Base-by-base conservation (phyloP, 2,797 vertebrate species). In the Lagocephalus sceleratus region DNA sequence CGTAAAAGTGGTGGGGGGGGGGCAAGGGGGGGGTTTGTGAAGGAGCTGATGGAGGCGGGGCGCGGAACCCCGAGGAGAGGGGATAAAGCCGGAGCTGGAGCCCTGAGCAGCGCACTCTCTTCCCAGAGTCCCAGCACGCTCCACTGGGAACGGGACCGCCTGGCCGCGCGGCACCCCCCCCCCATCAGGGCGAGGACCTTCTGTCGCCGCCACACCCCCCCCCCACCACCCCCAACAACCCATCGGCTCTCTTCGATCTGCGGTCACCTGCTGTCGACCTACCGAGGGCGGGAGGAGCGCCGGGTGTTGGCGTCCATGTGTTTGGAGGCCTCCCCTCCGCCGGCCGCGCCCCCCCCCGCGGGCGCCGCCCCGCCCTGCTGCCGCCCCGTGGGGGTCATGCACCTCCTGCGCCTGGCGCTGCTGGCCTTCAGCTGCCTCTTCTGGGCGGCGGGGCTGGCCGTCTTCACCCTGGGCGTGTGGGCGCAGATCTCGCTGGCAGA, bases 381-480 rank as follows among this genome's bases (percentile, higher is more conserved):
- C 67, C 82, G 60, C 57, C 61, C 74, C 0, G 76, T 85, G 50
- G 89, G 86, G 63, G 75, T 87, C 72, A 94, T 95, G 94, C 89
- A 91, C 44, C 62, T 94, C 20, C 86, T 97, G 26, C 94, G 94
- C 42, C 79, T 95, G 47, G 90, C 82, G 11, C 91, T 96, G 45
- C 84, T 96, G 67, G 89, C 90, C 52, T 97, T 96, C 83, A 96
- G 94, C 75, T 94, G 93, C 57, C 81, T 95, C 26, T 95, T 94
- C 81, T 95, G 94, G 94, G 92, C 91, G 0, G 92, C 92, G 0
- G 95, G 95, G 2, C 76, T 97, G 60, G 89, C 90, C 32, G 88
- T 95, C 87, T 88, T 96, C 68, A 90, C 89, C 44, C 69, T 95
- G 32, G 94, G 94, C 3, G 83, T 95, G 23, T 94, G 95, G 95